Percentiles rank a stretch among this genome's conserved stretches.
Evolutionary conservation across 2,113 vertebrate genomes (phyloP).

Genomic region (Rhizomys pruinosus): DNA sequence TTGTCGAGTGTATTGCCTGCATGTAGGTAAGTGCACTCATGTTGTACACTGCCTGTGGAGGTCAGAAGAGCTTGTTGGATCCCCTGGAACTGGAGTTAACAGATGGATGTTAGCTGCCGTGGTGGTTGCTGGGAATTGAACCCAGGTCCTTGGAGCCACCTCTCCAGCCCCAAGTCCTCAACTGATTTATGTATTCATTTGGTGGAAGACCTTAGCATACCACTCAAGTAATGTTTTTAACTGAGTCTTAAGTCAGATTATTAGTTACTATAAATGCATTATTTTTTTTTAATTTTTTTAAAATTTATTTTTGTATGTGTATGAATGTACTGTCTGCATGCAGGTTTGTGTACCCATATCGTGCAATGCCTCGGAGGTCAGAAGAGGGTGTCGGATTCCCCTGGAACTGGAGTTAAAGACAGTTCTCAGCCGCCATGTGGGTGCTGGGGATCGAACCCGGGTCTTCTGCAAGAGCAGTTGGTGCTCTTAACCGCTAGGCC

Average conservation of each 20-base stretch:
- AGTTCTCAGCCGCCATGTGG: no score
- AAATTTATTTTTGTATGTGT: no score
- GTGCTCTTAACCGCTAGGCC: no score
- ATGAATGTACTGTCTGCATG: no score
- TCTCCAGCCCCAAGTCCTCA: not conserved
- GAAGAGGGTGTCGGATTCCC: no score
- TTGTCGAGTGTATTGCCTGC: no score
- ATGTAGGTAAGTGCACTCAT: not conserved
- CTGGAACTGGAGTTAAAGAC: no score
- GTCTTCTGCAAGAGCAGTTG: no score
- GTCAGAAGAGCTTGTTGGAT: not conserved
- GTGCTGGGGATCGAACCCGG: no score
- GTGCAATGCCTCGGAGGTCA: no score
- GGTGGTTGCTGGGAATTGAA: not conserved
- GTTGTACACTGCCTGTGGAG: not conserved
- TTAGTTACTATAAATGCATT: not conserved
- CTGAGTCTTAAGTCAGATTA: not conserved
- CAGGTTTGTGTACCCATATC: no score
- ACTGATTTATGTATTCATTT: not conserved
- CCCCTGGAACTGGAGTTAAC: not conserved
- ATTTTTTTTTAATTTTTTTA: no score
- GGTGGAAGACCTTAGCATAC: not conserved
- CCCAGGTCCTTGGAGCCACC: not conserved
- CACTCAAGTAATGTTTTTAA: not conserved
- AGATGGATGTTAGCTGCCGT: not conserved